Conservation (phyloP, 2,113 vertebrate genomes). For the Morone chrysops region DNA sequence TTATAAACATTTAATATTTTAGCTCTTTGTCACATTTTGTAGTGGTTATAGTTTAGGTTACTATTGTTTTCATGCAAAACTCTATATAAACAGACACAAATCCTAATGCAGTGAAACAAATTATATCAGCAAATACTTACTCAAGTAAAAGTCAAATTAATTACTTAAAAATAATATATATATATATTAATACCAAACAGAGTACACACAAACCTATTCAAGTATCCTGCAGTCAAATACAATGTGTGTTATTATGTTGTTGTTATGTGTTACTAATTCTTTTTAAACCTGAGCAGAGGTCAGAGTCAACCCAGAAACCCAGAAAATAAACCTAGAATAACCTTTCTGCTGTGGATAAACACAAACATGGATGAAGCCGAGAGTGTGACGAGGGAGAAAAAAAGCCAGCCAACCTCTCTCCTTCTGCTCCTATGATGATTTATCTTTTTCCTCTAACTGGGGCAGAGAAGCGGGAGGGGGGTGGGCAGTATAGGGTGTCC, state of each 20-base stretch:
- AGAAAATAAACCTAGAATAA: conserved; percentile 31
- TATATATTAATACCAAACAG: background rate
- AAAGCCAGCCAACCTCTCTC: conserved; percentile 53
- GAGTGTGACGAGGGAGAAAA: conserved; percentile 44
- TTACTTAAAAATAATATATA: background rate
- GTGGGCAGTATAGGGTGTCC: conserved; percentile 62
- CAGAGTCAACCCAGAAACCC: conserved; percentile 38
- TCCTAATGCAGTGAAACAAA: background rate
- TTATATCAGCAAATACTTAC: background rate
- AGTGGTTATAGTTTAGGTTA: too few relatives aligned
- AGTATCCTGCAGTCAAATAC: background rate
- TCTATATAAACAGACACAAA: background rate
- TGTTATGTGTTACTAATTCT: background rate
- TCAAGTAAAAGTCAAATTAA: too few relatives aligned
- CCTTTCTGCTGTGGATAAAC: conserved; percentile 27
- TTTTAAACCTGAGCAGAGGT: conserved; percentile 4
- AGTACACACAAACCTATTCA: background rate
- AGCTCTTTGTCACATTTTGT: too few relatives aligned
- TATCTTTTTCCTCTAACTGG: conserved; percentile 74
- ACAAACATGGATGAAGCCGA: conserved; percentile 44
- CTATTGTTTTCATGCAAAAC: too few relatives aligned
- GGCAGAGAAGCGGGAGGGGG: conserved; percentile 52
- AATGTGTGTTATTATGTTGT: too few relatives aligned
- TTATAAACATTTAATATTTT: too few relatives aligned
- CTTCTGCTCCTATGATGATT: conserved; percentile 58